phyloP scores from a whole-genome alignment of 1,140 invertebrate species.

The Teleopsis dalmanni region DNA sequence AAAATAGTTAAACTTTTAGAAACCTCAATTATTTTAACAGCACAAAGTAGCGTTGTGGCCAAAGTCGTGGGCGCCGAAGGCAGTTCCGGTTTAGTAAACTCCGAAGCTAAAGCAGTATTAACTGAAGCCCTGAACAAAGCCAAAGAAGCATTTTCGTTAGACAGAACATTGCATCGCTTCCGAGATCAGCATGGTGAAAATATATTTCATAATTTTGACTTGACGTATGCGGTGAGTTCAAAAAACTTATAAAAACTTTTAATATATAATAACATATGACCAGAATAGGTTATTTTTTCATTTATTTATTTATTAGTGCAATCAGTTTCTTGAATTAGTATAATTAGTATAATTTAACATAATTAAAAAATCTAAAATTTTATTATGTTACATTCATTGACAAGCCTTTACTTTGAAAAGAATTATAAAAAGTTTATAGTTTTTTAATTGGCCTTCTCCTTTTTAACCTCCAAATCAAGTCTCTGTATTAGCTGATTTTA shows the following conservation, averaged over 20 bases:
- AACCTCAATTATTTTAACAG: conserved; percentile 64
- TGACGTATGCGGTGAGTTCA: conserved; percentile 79
- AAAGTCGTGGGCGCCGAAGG: not conserved
- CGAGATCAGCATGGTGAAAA: conserved; percentile 83
- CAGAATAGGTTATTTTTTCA: not conserved
- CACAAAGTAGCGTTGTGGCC: not conserved
- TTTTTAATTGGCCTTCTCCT: too few species aligned
- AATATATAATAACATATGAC: not conserved
- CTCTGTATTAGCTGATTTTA: too few species aligned
- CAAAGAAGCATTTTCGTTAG: conserved; percentile 91
- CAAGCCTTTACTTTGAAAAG: too few species aligned
- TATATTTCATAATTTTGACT: conserved; percentile 81
- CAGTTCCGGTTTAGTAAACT: not conserved
- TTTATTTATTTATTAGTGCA: not conserved
- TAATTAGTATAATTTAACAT: too few species aligned
- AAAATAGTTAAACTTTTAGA: conserved; percentile 80
- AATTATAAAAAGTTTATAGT: too few species aligned
- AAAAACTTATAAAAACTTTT: not conserved
- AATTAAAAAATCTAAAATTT: not conserved
- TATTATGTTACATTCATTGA: too few species aligned
- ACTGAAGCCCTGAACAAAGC: conserved; percentile 75
- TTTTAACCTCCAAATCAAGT: too few species aligned
- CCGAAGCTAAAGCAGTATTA: conserved; percentile 21
- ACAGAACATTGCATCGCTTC: conserved; percentile 78
- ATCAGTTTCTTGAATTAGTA: too few species aligned